phyloP scores from a whole-genome alignment of 2,113 vertebrate species.

The Cyanoramphus novaezelandiae region DNA sequence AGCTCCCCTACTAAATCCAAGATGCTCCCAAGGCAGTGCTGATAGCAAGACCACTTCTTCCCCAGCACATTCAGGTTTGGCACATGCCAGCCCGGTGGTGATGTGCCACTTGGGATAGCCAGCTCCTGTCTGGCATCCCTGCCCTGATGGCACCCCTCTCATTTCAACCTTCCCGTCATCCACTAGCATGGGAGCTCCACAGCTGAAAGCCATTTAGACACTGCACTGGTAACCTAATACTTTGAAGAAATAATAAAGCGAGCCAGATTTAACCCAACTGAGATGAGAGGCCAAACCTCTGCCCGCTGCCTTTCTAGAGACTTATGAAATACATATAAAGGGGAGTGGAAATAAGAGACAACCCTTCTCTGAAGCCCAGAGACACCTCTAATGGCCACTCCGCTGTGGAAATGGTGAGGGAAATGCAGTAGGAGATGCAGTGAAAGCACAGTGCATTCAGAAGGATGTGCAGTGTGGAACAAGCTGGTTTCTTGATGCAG shows the following conservation, averaged over 20 bases:
- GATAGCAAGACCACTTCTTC: accelerated
- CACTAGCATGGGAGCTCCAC: not conserved
- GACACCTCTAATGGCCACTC: not conserved
- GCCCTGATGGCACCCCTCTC: not conserved
- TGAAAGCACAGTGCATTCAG: not conserved
- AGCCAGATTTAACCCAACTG: not conserved
- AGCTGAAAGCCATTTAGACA: not conserved
- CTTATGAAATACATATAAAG: not conserved
- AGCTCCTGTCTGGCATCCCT: not conserved
- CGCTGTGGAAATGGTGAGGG: not conserved
- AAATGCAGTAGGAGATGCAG: not conserved
- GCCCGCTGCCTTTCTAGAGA: not conserved
- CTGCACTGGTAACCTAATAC: not conserved
- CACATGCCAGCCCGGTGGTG: not conserved
- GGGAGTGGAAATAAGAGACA: not conserved
- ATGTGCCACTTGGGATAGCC: not conserved
- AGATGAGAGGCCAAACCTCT: not conserved
- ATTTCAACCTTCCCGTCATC: not conserved
- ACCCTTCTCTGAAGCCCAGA: not conserved
- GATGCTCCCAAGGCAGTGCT: not conserved
- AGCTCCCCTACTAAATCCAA: not conserved
- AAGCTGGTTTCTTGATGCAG: not conserved
- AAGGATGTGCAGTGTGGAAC: not conserved
- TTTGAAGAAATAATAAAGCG: not conserved
- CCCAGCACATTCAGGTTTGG: accelerated